A percentile compares a stretch with the other conserved stretches of the same genome.
phyloP scores from a whole-genome alignment of 2,888 invertebrate genomes.

The Chrysotoxum bicinctum region DNA sequence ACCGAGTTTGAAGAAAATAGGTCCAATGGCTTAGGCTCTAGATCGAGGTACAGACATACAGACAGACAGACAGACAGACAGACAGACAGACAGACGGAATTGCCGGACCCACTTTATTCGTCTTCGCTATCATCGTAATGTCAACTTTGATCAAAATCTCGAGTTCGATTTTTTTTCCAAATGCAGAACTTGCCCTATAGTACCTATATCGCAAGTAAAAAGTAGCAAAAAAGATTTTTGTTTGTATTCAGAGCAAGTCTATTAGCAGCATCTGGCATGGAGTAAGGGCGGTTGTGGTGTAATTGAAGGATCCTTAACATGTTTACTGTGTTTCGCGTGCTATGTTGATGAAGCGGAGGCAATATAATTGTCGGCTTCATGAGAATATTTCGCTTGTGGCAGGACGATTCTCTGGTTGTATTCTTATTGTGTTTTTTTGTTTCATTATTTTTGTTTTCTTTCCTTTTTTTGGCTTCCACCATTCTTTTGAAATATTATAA shows the following conservation, averaged over 20 bases:
- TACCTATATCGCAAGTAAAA: too few relatives aligned
- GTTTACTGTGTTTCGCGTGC: slow-evolving; percentile 32
- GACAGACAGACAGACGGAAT: too few relatives aligned
- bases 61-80: too few relatives aligned
- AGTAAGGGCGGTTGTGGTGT: slow-evolving; percentile 21
- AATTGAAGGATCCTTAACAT: slow-evolving; percentile 65
- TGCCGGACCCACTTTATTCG: too few relatives aligned
- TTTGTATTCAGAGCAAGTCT: slow-evolving; percentile 39
- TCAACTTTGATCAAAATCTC: too few relatives aligned
- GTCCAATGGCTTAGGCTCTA: too few relatives aligned
- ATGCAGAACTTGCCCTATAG: too few relatives aligned
- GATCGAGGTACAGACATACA: too few relatives aligned
- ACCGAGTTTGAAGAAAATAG: too few relatives aligned
- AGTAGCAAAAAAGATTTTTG: slow-evolving; percentile 3
- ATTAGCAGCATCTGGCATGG: slow-evolving; percentile 19
- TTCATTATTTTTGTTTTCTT: not conserved
- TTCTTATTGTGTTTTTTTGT: slow-evolving; percentile 16
- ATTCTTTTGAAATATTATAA: slow-evolving; percentile 26
- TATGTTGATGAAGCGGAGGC: slow-evolving; percentile 54
- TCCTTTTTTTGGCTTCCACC: not conserved
- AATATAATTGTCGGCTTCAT: slow-evolving; percentile 56
- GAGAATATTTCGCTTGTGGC: slow-evolving; percentile 39
- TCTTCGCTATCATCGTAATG: too few relatives aligned
- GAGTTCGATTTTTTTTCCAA: too few relatives aligned
- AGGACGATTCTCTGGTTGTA: slow-evolving; percentile 4